These are phyloP conservation scores for Lottia gigantea DNA, from an alignment of 2,888 invertebrate genomes.

Conservation along the genomic window DNA sequence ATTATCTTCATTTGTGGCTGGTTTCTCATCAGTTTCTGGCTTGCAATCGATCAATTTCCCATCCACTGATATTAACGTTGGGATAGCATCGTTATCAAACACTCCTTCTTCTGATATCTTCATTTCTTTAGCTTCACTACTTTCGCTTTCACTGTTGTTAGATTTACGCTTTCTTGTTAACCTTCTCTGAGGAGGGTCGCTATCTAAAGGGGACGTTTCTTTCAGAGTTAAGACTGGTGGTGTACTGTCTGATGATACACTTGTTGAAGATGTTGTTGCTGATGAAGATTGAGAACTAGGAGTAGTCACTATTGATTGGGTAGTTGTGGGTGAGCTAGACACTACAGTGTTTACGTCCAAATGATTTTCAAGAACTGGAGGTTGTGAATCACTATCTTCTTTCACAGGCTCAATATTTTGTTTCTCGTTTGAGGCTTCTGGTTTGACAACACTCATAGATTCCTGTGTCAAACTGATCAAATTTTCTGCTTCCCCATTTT, in stretches of 20 bases:
- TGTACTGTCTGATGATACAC: not conserved
- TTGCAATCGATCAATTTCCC: conserved; percentile 1
- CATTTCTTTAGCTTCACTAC: conserved; percentile 1
- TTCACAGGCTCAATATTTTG: not conserved
- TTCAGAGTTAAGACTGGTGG: not conserved
- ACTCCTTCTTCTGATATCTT: not conserved
- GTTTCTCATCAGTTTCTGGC: conserved; percentile 7
- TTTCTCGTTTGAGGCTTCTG: not conserved
- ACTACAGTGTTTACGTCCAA: not conserved
- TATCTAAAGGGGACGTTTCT: conserved; percentile 13
- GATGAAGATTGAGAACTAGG: not conserved
- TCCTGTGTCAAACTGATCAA: not conserved
- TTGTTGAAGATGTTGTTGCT: not conserved
- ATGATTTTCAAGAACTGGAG: not conserved
- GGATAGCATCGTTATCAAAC: conserved; percentile 8
- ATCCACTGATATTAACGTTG: conserved; percentile 8
- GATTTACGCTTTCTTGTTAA: conserved; percentile 30
- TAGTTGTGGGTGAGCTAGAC: not conserved
- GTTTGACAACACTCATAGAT: not conserved
- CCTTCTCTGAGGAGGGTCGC: conserved; percentile 14
- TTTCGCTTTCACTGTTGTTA: conserved; percentile 29
- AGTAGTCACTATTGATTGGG: not conserved
- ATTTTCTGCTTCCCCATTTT: not conserved
- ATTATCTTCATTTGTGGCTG: conserved; percentile 19
- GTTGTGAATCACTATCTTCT: not conserved